A percentile compares a stretch with the other conserved stretches of the same genome.
Evolutionary conservation across 30 jellyfish, hydroid and myxozoan genomes (phyloP).

Genomic region (Rhopilema esculentum): DNA sequence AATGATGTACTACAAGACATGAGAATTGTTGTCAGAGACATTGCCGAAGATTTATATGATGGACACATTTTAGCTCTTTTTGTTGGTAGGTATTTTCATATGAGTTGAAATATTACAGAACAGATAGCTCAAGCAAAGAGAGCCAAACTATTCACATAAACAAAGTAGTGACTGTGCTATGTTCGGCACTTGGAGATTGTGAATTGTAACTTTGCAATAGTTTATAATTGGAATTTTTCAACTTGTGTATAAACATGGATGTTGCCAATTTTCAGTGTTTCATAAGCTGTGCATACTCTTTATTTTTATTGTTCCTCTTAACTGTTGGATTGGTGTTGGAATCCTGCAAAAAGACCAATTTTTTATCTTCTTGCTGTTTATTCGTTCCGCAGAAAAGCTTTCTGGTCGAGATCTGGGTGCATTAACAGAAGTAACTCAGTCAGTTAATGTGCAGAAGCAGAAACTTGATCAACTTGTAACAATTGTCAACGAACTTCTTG

Average conservation of each 20-base stretch:
- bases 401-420: slow-evolving; percentile 89
- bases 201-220: too few species aligned
- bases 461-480: slow-evolving; percentile 79
- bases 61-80: slow-evolving; percentile 90
- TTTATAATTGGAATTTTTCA: too few species aligned
- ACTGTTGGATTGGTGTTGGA: background rate
- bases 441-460: slow-evolving; percentile 90
- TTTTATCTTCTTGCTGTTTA: background rate
- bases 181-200: too few species aligned
- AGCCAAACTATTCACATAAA: background rate
- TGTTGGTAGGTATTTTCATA: slow-evolving; percentile 73
- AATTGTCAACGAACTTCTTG: slow-evolving; percentile 77
- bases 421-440: slow-evolving; percentile 93
- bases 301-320: background rate
- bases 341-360: background rate
- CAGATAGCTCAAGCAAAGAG: background rate
- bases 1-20: slow-evolving; percentile 88
- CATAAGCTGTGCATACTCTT: background rate
- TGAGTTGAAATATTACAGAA: background rate
- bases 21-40: slow-evolving; percentile 88
- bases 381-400: slow-evolving; percentile 78
- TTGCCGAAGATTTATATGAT: slow-evolving; percentile 92
- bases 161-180: too few species aligned
- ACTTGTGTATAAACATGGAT: too few species aligned
- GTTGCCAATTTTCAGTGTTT: background rate